Conservation (phyloP, 2,797 vertebrate species). For the Spinibarbus caldwelli region DNA sequence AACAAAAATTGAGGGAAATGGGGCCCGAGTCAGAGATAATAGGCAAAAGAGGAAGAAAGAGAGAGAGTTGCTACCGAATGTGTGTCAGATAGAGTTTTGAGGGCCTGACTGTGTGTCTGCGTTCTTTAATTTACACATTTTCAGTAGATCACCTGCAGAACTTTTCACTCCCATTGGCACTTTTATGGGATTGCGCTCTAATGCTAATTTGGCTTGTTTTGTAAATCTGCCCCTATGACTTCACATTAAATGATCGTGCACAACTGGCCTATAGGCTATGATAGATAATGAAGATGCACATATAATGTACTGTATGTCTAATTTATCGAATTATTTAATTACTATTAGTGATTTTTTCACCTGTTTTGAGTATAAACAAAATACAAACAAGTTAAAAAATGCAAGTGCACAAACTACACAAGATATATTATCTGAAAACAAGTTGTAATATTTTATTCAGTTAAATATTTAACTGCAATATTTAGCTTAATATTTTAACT, state of each 20-base stretch:
- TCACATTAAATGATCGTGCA: background rate
- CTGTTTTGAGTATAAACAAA: background rate
- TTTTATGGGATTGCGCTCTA: background rate
- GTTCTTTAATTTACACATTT: background rate
- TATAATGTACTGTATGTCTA: background rate
- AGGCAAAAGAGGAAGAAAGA: conserved; percentile 59
- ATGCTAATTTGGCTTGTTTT: background rate
- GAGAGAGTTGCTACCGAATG: conserved; percentile 2
- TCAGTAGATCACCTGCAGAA: background rate
- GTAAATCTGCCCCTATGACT: background rate
- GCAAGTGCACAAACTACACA: background rate
- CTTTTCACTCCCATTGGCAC: background rate
- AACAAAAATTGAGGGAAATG: conserved; percentile 66
- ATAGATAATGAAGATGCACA: background rate
- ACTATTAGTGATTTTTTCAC: background rate
- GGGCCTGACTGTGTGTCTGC: conserved; percentile 51
- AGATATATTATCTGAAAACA: background rate
- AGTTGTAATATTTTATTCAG: background rate
- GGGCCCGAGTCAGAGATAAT: conserved; percentile 64
- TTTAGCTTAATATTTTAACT: background rate
- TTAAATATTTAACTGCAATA: background rate
- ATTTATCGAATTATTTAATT: background rate
- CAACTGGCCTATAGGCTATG: background rate
- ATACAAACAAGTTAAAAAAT: background rate
- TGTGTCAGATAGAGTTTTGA: no score